These are phyloP conservation scores for Caenorhabditis macrosperma DNA, from an alignment of 2,888 invertebrate genomes.

Conservation along the genomic window DNA sequence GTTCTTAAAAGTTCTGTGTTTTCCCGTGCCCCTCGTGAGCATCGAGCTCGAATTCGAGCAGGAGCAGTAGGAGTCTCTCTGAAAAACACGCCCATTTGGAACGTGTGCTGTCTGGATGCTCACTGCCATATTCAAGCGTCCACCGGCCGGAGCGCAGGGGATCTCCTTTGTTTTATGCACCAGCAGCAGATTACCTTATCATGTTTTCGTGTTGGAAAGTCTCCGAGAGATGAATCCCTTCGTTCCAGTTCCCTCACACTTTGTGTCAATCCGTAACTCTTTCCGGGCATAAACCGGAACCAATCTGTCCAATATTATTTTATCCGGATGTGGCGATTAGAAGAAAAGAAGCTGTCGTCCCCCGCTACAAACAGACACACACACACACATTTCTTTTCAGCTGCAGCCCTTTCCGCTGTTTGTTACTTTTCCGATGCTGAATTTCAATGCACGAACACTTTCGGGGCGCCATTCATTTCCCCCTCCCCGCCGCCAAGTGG, in stretches of 20 bases:
- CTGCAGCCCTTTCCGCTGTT: background rate
- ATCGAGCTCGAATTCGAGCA: slow-evolving; percentile 30
- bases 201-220: background rate
- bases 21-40: slow-evolving; percentile 8
- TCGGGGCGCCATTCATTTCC: background rate
- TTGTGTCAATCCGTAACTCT: background rate
- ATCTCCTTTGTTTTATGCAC: background rate
- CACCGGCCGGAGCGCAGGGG: background rate
- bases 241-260: too few relatives aligned
- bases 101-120: slow-evolving; percentile 5
- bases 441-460: background rate
- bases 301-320: slow-evolving; percentile 5
- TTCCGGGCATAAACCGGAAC: background rate
- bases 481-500: background rate
- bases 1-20: slow-evolving; percentile 12
- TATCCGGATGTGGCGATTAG: too few relatives aligned
- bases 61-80: background rate
- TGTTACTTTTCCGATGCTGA: background rate
- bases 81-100: slow-evolving; percentile 5
- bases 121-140: background rate
- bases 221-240: background rate
- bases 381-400: background rate
- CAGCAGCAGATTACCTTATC: too few relatives aligned
- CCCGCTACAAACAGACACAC: background rate
- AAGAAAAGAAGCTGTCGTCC: background rate